Evolutionary conservation across 2,797 vertebrate genomes (phyloP).

Genomic region (Sebastolobus alascanus): DNA sequence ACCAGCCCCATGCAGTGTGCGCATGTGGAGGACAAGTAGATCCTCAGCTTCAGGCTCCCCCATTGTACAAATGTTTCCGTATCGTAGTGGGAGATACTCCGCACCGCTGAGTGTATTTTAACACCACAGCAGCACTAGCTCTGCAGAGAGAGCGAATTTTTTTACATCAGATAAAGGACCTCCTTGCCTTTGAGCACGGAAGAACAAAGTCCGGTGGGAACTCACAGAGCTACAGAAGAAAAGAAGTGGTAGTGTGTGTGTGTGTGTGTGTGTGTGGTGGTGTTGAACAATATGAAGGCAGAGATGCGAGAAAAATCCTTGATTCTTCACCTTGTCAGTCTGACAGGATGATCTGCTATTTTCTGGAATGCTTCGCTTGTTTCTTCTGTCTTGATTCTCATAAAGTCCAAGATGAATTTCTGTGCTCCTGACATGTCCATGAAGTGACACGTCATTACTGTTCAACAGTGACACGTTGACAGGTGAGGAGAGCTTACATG

Average conservation of each 20-base stretch:
- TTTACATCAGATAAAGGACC: constrained; percentile 54
- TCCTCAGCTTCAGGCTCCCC: constrained; percentile 30
- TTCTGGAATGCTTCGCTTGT: constrained; percentile 12
- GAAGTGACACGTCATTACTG: constrained; percentile 8
- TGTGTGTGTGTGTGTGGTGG: constrained; percentile 14
- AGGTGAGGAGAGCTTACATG: constrained; percentile 8
- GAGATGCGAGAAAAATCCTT: constrained; percentile 17
- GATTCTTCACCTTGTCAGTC: constrained; percentile 13
- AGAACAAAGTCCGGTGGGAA: constrained; percentile 52
- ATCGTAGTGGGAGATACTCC: constrained; percentile 19
- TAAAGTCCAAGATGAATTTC: constrained; percentile 13
- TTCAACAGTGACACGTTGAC: constrained; percentile 10
- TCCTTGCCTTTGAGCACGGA: constrained; percentile 39
- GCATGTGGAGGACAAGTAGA: constrained; percentile 7
- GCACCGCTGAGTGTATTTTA: constrained; percentile 48
- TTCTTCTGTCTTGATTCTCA: constrained; percentile 19
- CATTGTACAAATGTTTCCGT: constrained; percentile 40
- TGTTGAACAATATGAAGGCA: constrained; percentile 25
- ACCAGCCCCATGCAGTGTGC: constrained; percentile 26
- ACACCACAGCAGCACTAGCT: constrained; percentile 36
- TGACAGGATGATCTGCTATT: constrained; percentile 14
- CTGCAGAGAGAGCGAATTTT: constrained; percentile 43
- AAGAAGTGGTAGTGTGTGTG: neutral
- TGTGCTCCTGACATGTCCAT: neutral
- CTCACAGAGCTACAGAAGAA: constrained; percentile 11